Evolutionary conservation across 2,888 invertebrate species (phyloP).

Genomic region (Hemicrepidius hirtus): DNA sequence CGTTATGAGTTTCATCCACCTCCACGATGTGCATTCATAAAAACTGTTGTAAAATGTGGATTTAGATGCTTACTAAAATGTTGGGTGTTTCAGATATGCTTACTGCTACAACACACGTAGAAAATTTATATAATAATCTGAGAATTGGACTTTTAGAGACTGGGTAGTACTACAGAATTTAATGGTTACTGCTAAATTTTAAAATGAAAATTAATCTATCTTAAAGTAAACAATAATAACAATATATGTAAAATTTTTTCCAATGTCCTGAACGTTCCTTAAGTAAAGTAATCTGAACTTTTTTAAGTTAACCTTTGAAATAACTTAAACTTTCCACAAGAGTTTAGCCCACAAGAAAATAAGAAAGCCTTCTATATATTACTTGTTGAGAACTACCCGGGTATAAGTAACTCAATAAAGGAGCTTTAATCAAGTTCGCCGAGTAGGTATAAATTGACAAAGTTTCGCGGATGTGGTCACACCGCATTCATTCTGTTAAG

Average conservation of each 20-base stretch:
- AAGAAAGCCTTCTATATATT: neutral
- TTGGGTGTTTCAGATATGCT: constrained; percentile 11
- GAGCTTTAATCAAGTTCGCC: constrained; percentile 29
- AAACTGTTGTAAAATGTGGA: constrained; percentile 34
- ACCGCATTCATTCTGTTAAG: constrained; percentile 25
- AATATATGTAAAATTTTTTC: too few relatives aligned
- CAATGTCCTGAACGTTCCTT: too few relatives aligned
- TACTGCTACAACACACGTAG: constrained; percentile 6
- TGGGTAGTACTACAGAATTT: too few relatives aligned
- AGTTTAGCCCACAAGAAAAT: neutral
- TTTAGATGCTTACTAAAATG: constrained; percentile 31
- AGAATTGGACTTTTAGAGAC: neutral
- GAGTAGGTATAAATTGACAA: constrained; percentile 33
- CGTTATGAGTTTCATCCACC: constrained; percentile 40
- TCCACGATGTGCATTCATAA: constrained; percentile 22
- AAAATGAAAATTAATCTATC: too few relatives aligned
- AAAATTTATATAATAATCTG: constrained; percentile 18
- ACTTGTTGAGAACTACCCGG: constrained; percentile 1
- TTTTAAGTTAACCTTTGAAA: neutral
- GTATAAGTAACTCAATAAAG: constrained; percentile 29
- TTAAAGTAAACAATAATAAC: too few relatives aligned
- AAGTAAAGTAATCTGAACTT: too few relatives aligned
- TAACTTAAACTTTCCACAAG: neutral
- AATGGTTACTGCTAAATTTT: too few relatives aligned
- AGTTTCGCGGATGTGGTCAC: constrained; percentile 31